A percentile compares a stretch with the other conserved stretches of the same genome.
Conservation (phyloP, 2,113 vertebrate genomes). For the Melanostigma gelatinosum region DNA sequence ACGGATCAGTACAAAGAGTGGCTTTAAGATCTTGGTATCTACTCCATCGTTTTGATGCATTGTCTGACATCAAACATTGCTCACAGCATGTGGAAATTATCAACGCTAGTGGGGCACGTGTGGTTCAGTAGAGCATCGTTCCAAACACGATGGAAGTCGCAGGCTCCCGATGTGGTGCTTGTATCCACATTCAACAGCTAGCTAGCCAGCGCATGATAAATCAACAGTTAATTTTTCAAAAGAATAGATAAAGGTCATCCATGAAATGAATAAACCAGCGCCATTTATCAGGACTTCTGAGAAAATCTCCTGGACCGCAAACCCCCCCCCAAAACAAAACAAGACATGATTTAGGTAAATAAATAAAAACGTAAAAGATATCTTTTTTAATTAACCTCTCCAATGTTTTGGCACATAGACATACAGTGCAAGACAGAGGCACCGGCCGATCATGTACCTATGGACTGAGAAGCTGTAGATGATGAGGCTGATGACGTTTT, state of each 20-base stretch:
- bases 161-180: neutral
- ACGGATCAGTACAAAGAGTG: conserved; percentile 40
- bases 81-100: conserved; percentile 41
- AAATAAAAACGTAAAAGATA: neutral
- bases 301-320: neutral
- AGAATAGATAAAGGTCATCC: neutral
- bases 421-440: neutral
- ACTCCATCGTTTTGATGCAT: conserved; percentile 37
- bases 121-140: conserved; percentile 3
- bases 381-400: neutral
- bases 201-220: neutral
- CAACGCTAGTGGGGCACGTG: conserved; percentile 1
- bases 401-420: neutral
- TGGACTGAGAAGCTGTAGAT: neutral
- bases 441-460: neutral
- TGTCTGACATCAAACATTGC: conserved; percentile 18
- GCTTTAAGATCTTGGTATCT: conserved; percentile 47
- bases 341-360: neutral
- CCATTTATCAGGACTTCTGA: neutral
- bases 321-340: no score
- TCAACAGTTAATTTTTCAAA: neutral
- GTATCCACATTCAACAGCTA: neutral
- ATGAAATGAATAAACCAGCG: neutral
- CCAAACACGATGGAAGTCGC: neutral
- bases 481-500: conserved; percentile 15